phyloP scores from a whole-genome alignment of 2,888 invertebrate species.

The Eurytoma adleriae region DNA sequence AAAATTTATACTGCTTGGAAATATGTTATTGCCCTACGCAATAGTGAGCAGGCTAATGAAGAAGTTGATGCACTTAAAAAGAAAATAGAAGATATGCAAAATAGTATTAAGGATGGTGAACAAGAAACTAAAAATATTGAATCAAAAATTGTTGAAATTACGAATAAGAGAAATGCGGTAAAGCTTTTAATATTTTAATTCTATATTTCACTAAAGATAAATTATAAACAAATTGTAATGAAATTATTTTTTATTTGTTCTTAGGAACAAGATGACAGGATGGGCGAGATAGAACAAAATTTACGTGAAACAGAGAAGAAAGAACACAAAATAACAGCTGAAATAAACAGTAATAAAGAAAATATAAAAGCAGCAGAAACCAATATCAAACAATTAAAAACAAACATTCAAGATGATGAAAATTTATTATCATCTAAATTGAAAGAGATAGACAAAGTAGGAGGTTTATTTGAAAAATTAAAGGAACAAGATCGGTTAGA shows the following conservation, averaged over 20 bases:
- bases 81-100: slow-evolving; percentile 78
- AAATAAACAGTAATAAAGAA: slow-evolving; percentile 82
- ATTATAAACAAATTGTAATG: slow-evolving; percentile 14
- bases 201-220: slow-evolving; percentile 22
- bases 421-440: slow-evolving; percentile 80
- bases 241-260: slow-evolving; percentile 23
- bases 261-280: slow-evolving; percentile 82
- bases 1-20: slow-evolving; percentile 86
- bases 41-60: slow-evolving; percentile 78
- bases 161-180: slow-evolving; percentile 83
- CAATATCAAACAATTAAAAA: slow-evolving; percentile 82
- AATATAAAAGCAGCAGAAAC: slow-evolving; percentile 83
- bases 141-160: slow-evolving; percentile 80
- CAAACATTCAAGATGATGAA: slow-evolving; percentile 83
- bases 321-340: slow-evolving; percentile 83
- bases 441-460: slow-evolving; percentile 80
- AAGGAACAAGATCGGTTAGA: slow-evolving; percentile 83
- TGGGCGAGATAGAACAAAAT: slow-evolving; percentile 81
- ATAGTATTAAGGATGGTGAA: slow-evolving; percentile 79
- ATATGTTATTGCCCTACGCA: slow-evolving; percentile 79
- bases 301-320: slow-evolving; percentile 81
- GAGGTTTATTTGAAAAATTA: slow-evolving; percentile 82
- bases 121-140: slow-evolving; percentile 79
- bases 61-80: slow-evolving; percentile 79
- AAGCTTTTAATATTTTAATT: slow-evolving; percentile 61